Evolutionary conservation across 1,140 invertebrate genomes (phyloP), one percentile per base, ranked within the genome.

Genomic region (Samia ricini): DNA sequence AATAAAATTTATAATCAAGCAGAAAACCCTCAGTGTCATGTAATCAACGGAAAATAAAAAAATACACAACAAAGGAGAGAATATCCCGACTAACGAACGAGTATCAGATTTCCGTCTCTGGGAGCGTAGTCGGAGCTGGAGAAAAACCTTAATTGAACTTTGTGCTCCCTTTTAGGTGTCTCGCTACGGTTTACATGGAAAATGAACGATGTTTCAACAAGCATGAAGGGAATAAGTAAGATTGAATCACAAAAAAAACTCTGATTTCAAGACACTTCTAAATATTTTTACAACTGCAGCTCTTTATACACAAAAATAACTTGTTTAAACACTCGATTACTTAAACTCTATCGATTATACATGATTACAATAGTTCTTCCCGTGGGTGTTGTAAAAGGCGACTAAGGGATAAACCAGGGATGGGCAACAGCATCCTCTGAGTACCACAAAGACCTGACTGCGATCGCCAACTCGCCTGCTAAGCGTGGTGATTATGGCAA

Each of bases 71-170:
- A 42, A 42, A 42, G 33, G 10, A 15, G 33, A 3, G 33, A 42
- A 42, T 42, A 42, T 42, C 33, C 33, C 15, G 33, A 42, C 33
- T 42, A 42, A 42, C 33, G 33, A 42, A 42, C 33, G 33, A 42
- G 33, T 42, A 42, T 42, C 33, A 42, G 33, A 42, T 42, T 42
- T 42, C 33, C 33, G 33, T 42, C 33, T 42, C 33, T 15, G 33
- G 33, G 33, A 42, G n/a, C 33, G 33, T 42, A 15, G 33, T 26
- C 26, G 26, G 26, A 4, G 26, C 26, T 42, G 33, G 33, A 42
- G 33, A 42, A 42, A 42, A 42, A 42, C 33, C 33, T 42, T 42
- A 42, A 42, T 42, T 42, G 33, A 42, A 42, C 33, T 42, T 42
- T 42, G 33, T 42, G 33, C 33, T 42, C 33, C 33, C 15, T 42